These are phyloP conservation scores for Dasypolia templi DNA, from an alignment of 2,888 invertebrate genomes.

Conservation along the genomic window DNA sequence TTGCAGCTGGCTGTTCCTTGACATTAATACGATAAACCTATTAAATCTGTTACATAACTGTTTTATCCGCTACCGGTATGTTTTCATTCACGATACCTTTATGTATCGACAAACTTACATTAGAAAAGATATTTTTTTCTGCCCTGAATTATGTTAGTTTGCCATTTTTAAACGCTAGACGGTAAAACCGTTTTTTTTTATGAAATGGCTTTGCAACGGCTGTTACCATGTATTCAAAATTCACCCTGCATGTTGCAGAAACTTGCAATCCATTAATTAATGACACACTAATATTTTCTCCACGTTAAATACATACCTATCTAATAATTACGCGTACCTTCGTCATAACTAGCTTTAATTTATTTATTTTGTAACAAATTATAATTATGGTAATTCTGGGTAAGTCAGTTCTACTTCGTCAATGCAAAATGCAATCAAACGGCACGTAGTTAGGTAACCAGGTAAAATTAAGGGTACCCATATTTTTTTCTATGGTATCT, in stretches of 20 bases:
- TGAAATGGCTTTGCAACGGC: too few relatives aligned
- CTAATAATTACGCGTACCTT: background rate
- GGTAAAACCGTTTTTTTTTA: too few relatives aligned
- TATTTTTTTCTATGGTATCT: background rate
- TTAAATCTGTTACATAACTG: constrained; percentile 32
- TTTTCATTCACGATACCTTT: constrained; percentile 21
- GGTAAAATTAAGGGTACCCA: too few relatives aligned
- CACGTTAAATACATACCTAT: background rate
- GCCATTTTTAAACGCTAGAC: background rate
- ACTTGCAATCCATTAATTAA: background rate
- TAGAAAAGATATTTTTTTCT: background rate
- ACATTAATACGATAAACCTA: constrained; percentile 60
- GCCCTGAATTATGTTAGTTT: background rate
- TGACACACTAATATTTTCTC: background rate
- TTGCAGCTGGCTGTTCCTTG: constrained; percentile 48
- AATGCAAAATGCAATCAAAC: constrained; percentile 19
- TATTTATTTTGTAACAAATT: background rate
- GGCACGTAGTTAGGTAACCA: background rate
- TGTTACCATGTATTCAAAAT: background rate
- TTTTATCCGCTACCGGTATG: constrained; percentile 13
- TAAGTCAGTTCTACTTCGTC: constrained; percentile 12
- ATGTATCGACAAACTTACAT: background rate
- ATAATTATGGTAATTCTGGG: background rate
- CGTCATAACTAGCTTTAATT: background rate
- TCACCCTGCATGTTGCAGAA: background rate